Conservation (phyloP, 2,797 vertebrate species). For the Cercopithecus petaurista region DNA sequence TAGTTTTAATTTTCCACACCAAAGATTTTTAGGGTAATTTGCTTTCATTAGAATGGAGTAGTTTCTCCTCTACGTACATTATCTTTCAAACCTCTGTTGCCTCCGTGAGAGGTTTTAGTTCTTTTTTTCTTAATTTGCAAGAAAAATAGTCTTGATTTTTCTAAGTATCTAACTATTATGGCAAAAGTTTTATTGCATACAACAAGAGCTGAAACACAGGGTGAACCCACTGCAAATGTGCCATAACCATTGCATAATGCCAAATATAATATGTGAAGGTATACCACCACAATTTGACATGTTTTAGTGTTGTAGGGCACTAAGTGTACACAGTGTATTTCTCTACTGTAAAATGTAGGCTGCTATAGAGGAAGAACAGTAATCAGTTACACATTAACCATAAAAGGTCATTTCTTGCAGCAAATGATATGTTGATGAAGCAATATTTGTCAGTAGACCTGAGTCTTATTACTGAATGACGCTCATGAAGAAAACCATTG, state of each 20-base stretch:
- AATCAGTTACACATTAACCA: conserved; percentile 69
- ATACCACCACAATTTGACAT: neutral
- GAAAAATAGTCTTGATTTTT: conserved; percentile 15
- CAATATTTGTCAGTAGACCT: conserved; percentile 44
- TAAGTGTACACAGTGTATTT: neutral
- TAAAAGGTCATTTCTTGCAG: conserved; percentile 53
- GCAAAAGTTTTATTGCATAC: neutral
- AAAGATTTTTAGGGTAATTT: conserved; percentile 72
- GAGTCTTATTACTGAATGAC: neutral
- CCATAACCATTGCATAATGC: neutral
- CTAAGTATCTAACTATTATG: neutral
- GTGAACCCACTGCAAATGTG: neutral
- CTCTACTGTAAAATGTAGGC: conserved; percentile 50
- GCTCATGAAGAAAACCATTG: conserved; percentile 10
- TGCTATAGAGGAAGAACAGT: conserved; percentile 52
- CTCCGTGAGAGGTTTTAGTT: neutral
- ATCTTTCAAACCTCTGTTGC: conserved; percentile 19
- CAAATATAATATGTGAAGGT: neutral
- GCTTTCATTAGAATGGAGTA: conserved; percentile 57
- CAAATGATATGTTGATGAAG: conserved; percentile 61
- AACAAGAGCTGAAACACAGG: neutral
- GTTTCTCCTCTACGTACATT: conserved; percentile 35
- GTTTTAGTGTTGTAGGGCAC: conserved; percentile 16
- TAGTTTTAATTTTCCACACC: conserved; percentile 79
- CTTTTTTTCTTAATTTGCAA: neutral